These are phyloP conservation scores for Campopleginae sp. DNA, from an alignment of 2,888 invertebrate genomes.

Conservation along the genomic window DNA sequence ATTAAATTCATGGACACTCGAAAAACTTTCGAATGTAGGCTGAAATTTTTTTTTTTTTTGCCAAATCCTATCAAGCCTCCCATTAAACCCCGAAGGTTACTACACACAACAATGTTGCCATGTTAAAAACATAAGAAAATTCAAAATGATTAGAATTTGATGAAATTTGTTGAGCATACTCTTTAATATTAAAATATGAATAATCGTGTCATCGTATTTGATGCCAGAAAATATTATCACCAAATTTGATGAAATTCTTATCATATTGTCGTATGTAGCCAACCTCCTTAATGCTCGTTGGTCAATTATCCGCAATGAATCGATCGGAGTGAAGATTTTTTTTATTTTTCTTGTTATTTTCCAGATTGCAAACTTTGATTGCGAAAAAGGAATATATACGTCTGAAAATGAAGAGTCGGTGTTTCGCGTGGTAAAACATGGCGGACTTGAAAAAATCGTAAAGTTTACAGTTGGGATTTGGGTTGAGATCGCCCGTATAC, in stretches of 20 bases:
- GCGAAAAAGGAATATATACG: background rate
- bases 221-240: too few species aligned
- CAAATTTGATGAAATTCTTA: too few species aligned
- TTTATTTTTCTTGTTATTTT: background rate
- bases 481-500: slow-evolving; percentile 10
- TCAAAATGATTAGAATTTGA: too few species aligned
- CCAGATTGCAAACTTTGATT: background rate
- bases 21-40: background rate
- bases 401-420: background rate
- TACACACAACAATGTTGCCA: too few species aligned
- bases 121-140: too few species aligned
- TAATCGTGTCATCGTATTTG: too few species aligned
- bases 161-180: too few species aligned
- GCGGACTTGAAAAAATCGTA: slow-evolving; percentile 19
- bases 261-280: too few species aligned
- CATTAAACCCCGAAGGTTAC: too few species aligned
- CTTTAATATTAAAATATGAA: too few species aligned
- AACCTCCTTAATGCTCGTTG: background rate
- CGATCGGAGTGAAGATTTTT: background rate
- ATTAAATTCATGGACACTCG: background rate
- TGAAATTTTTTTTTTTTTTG: background rate
- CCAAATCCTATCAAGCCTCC: too few species aligned
- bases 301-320: background rate
- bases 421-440: background rate
- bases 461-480: slow-evolving; percentile 29